phyloP scores from a whole-genome alignment of 2,888 invertebrate genomes.

The Argyra leucocephala region DNA sequence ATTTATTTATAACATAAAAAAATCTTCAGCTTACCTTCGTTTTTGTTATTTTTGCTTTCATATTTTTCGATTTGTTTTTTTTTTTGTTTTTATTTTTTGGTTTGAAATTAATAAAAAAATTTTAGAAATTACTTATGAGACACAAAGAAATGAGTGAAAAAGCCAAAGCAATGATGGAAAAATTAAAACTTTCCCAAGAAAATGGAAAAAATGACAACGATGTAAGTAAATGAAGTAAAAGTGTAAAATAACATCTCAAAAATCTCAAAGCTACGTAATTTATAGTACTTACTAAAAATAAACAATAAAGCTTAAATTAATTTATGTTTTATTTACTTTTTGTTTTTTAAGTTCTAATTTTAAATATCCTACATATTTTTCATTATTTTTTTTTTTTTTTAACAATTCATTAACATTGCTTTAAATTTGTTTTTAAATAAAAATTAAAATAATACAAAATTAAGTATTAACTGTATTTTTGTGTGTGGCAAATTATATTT shows the following conservation, averaged over 20 bases:
- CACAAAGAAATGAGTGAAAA: constrained; percentile 45
- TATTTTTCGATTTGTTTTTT: constrained; percentile 27
- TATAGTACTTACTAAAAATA: too few relatives aligned
- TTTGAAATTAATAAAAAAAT: constrained; percentile 24
- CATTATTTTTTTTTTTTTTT: too few relatives aligned
- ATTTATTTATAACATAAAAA: neutral
- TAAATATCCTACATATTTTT: too few relatives aligned
- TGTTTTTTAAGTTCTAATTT: too few relatives aligned
- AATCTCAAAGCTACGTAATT: too few relatives aligned
- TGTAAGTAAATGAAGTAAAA: constrained; percentile 34
- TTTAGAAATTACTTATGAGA: constrained; percentile 43
- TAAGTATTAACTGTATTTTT: too few relatives aligned
- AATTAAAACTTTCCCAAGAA: constrained; percentile 37
- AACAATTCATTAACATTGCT: neutral
- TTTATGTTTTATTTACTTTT: neutral
- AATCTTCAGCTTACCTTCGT: constrained; percentile 22
- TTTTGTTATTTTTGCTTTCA: constrained; percentile 24
- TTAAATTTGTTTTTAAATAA: neutral
- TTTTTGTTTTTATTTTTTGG: constrained; percentile 25
- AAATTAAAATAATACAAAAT: too few relatives aligned
- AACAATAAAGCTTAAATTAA: too few relatives aligned
- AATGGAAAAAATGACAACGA: constrained; percentile 35
- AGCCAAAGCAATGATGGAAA: constrained; percentile 44
- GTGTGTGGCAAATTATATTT: too few relatives aligned
- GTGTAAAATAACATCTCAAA: too few relatives aligned